phyloP scores from a whole-genome alignment of 1,140 invertebrate species.

The Diabrotica undecimpunctata region DNA sequence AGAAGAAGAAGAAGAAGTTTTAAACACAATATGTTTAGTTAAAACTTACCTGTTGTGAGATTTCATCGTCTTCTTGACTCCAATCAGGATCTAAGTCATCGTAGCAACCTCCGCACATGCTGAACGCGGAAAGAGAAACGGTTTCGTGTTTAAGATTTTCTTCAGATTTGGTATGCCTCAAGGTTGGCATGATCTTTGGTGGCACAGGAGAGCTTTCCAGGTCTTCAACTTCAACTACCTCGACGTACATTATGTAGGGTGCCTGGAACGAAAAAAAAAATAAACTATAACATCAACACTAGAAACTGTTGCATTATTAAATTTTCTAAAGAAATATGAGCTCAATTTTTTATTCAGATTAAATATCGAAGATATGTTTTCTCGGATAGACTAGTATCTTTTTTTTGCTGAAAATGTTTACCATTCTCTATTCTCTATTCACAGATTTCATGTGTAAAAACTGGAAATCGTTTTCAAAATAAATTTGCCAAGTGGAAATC shows the following conservation, averaged over 20 bases:
- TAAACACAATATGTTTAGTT: too few species aligned
- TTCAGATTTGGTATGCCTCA: slow-evolving; percentile 90
- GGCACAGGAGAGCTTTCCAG: slow-evolving; percentile 76
- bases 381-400: too few species aligned
- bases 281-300: background rate
- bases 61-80: slow-evolving; percentile 95
- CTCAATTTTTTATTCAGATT: too few species aligned
- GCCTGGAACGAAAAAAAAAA: slow-evolving; percentile 60
- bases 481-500: too few species aligned
- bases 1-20: too few species aligned
- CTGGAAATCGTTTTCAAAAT: too few species aligned
- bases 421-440: too few species aligned
- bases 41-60: slow-evolving; percentile 66
- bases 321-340: too few species aligned
- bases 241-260: slow-evolving; percentile 96
- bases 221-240: slow-evolving; percentile 90
- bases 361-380: too few species aligned
- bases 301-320: too few species aligned
- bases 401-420: too few species aligned
- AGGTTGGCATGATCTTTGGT: slow-evolving; percentile 71
- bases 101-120: slow-evolving; percentile 42
- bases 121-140: slow-evolving; percentile 43
- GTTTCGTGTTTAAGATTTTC: slow-evolving; percentile 69
- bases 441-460: too few species aligned
- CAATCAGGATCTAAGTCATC: slow-evolving; percentile 67